A percentile compares a stretch with the other conserved stretches of the same genome.
Conservation (phyloP, 2,797 vertebrate genomes). For the Danionella dracula region DNA sequence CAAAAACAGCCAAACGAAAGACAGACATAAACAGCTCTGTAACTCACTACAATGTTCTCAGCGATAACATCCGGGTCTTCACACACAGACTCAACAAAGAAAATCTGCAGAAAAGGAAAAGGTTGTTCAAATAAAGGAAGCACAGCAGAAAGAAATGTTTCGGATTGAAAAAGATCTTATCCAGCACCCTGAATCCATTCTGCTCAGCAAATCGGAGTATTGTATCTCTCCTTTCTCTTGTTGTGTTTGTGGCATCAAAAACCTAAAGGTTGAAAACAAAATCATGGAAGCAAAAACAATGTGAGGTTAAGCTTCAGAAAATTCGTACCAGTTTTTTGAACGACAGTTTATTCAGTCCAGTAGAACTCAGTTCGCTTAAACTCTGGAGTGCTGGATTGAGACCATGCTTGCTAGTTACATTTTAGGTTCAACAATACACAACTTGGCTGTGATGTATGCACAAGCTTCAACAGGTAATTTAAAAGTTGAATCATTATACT, state of each 20-base stretch:
- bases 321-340: no score
- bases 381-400: no score
- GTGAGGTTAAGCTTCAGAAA: no score
- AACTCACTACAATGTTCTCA: constrained; percentile 93
- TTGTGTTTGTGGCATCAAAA: constrained; percentile 98
- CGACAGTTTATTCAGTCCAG: no score
- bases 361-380: no score
- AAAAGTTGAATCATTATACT: no score
- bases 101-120: constrained; percentile 69
- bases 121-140: not conserved
- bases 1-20: not conserved
- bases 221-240: constrained; percentile 88
- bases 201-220: constrained; percentile 92
- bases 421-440: no score
- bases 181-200: constrained; percentile 89
- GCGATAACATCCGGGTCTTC: constrained; percentile 97
- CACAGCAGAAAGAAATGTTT: not conserved
- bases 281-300: no score
- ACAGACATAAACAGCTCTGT: not conserved
- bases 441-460: no score
- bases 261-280: constrained; percentile 65
- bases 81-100: constrained; percentile 96
- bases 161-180: not conserved
- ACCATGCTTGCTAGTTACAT: no score
- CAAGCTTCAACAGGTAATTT: no score